A percentile compares a stretch with the other conserved stretches of the same genome.
phyloP scores from a whole-genome alignment of 30 jellyfish, hydroid and myxozoan genomes.

The Turritopsis rubra region DNA sequence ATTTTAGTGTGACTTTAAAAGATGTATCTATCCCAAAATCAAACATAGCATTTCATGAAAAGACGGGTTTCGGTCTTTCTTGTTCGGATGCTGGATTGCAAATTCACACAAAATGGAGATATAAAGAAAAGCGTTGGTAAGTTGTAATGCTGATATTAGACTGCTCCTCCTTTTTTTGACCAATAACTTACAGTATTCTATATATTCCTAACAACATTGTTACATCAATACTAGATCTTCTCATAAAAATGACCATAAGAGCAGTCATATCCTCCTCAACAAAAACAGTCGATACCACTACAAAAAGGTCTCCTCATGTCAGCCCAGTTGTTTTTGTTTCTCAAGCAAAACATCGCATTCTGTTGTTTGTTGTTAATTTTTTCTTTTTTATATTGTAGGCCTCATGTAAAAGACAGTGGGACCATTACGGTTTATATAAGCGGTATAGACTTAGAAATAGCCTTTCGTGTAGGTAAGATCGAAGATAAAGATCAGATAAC shows the following conservation, averaged over 20 bases:
- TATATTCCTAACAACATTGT: not conserved
- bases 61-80: slow-evolving; percentile 56
- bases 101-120: slow-evolving; percentile 70
- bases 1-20: slow-evolving; percentile 35
- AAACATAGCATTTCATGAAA: slow-evolving; percentile 52
- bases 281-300: too few species aligned
- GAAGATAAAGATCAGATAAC: not conserved
- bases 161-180: not conserved
- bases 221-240: not conserved
- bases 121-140: slow-evolving; percentile 74
- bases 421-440: slow-evolving; percentile 45
- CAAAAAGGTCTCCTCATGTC: too few species aligned
- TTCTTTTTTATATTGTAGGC: slow-evolving; percentile 49
- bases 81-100: slow-evolving; percentile 61
- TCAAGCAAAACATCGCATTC: too few species aligned
- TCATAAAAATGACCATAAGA: too few species aligned
- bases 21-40: slow-evolving; percentile 74
- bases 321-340: too few species aligned
- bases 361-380: too few species aligned
- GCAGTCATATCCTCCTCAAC: too few species aligned
- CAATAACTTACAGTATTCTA: not conserved
- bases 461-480: slow-evolving; percentile 54
- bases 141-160: slow-evolving; percentile 3
- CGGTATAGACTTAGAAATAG: slow-evolving; percentile 34
- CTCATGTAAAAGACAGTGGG: slow-evolving; percentile 88